These are phyloP conservation scores for Scaptomyza caliginosa DNA, from an alignment of 2,888 invertebrate genomes.

Conservation along the genomic window DNA sequence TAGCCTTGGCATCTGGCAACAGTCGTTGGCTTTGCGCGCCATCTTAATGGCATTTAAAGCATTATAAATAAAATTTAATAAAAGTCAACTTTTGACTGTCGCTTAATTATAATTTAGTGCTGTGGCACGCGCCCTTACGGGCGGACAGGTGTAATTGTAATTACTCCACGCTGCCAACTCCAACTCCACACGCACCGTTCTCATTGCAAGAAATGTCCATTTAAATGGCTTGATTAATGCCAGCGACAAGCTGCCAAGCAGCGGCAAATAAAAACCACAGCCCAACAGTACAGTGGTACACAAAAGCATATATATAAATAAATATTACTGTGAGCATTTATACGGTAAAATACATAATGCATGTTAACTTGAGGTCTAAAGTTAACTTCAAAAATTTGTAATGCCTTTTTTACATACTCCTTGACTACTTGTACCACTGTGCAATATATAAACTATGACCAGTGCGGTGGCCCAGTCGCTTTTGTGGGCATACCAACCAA, in stretches of 20 bases:
- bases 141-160: conserved; percentile 77
- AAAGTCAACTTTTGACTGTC: conserved; percentile 73
- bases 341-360: no score
- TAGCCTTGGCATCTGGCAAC: conserved; percentile 45
- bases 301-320: neutral
- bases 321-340: no score
- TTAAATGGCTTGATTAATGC: conserved; percentile 79
- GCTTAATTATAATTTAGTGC: conserved; percentile 76
- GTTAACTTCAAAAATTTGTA: no score
- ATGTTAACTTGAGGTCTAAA: no score
- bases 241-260: conserved; percentile 60
- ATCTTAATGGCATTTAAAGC: conserved; percentile 67
- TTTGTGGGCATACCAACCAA: conserved; percentile 27
- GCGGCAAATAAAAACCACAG: conserved; percentile 6
- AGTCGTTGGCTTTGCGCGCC: conserved; percentile 17
- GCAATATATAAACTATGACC: conserved; percentile 5
- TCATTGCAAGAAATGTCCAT: conserved; percentile 72
- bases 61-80: conserved; percentile 76
- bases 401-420: no score
- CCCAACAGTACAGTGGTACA: conserved; percentile 45
- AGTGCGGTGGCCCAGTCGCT: conserved; percentile 12
- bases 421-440: conserved; percentile 30
- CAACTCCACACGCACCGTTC: conserved; percentile 26
- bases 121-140: conserved; percentile 59
- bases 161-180: conserved; percentile 52